Conservation (phyloP, 1,140 invertebrate genomes). For the Aphis craccivora region DNA sequence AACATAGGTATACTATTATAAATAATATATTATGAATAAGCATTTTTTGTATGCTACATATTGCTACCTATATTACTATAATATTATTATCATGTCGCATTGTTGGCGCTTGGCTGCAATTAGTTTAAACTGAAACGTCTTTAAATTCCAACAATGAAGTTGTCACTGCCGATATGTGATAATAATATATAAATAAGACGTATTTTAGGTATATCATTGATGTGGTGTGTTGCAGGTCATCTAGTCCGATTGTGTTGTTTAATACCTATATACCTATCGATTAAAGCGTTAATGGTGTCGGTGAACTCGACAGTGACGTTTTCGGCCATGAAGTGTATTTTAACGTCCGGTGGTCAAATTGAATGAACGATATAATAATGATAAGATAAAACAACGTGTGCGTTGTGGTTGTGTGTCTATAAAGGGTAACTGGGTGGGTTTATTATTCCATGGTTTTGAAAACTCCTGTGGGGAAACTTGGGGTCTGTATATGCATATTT, state of each 20-base stretch:
- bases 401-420: not conserved
- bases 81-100: not conserved
- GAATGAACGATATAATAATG: not conserved
- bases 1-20: not conserved
- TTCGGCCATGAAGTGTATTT: not conserved
- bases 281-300: conserved; percentile 23
- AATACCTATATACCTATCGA: not conserved
- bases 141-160: not conserved
- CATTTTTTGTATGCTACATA: too few relatives aligned
- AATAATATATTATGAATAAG: too few relatives aligned
- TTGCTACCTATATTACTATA: too few relatives aligned
- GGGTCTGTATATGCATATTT: conserved; percentile 32
- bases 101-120: not conserved
- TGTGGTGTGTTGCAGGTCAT: not conserved
- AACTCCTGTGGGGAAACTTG: conserved; percentile 26
- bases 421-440: not conserved
- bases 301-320: conserved; percentile 1
- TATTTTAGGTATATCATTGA: not conserved
- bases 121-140: not conserved
- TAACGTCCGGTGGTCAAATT: not conserved
- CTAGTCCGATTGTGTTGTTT: not conserved
- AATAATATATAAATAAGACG: not conserved
- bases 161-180: not conserved
- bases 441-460: not conserved
- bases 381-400: not conserved